These are phyloP conservation scores for Pluvialis apricaria DNA, from an alignment of 2,113 vertebrate genomes.

Conservation along the genomic window DNA sequence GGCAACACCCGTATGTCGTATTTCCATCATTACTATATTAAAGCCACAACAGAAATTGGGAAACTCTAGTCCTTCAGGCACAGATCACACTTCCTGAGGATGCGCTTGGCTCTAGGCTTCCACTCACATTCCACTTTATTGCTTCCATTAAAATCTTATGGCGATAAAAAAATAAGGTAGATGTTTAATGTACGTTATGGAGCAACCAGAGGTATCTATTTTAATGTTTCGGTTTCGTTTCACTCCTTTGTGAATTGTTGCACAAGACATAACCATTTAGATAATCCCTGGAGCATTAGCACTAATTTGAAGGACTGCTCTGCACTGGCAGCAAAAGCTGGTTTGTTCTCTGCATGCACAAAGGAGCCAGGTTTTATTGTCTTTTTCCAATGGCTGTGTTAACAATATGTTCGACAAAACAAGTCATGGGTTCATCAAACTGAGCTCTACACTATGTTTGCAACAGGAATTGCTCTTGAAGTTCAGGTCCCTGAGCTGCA, in stretches of 20 bases:
- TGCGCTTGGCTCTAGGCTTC: neutral
- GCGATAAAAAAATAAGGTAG: neutral
- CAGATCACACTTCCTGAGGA: neutral
- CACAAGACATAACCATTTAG: neutral
- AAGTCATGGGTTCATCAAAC: neutral
- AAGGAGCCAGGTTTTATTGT: neutral
- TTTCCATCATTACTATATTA: neutral
- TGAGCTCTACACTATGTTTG: neutral
- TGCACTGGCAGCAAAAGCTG: neutral
- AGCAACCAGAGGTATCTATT: neutral
- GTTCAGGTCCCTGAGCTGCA: neutral
- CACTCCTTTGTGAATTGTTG: neutral
- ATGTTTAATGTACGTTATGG: rapidly evolving
- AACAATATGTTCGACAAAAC: neutral
- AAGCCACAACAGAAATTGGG: neutral
- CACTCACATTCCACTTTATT: neutral
- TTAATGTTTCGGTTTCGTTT: neutral
- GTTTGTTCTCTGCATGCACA: neutral
- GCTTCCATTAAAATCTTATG: neutral
- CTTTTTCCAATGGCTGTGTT: neutral
- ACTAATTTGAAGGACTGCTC: neutral
- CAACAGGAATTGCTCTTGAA: neutral
- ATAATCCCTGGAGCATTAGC: neutral
- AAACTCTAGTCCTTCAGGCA: neutral
- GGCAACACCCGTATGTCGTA: neutral